Evolutionary conservation across 2,113 vertebrate genomes (phyloP).

Genomic region (Cichladusa arquata): DNA sequence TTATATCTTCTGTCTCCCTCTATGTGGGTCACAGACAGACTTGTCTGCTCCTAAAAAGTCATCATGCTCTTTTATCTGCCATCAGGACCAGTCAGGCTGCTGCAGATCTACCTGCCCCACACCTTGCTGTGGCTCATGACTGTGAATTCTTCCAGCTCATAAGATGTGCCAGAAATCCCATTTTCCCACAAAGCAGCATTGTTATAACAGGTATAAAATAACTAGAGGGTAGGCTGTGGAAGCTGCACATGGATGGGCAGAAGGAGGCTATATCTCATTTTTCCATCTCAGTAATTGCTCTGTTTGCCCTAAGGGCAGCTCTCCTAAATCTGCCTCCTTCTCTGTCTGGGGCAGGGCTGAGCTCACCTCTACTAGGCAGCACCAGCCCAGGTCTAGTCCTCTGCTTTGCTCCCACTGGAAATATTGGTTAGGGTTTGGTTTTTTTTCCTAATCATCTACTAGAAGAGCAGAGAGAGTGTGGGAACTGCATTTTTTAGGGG

Average conservation of each 20-base stretch:
- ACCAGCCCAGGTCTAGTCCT: background rate
- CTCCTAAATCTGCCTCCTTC: background rate
- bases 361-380: background rate
- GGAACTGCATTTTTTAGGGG: background rate
- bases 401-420: background rate
- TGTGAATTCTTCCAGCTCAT: background rate
- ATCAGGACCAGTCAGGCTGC: background rate
- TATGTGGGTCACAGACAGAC: slow-evolving; percentile 29
- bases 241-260: background rate
- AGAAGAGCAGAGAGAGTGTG: background rate
- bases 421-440: rapidly evolving
- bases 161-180: background rate
- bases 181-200: background rate
- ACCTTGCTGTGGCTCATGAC: background rate
- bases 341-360: background rate
- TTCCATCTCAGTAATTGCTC: background rate
- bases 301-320: background rate
- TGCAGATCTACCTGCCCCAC: background rate
- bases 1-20: background rate
- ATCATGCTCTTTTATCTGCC: background rate
- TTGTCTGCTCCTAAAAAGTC: slow-evolving; percentile 13
- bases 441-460: background rate
- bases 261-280: background rate
- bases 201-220: background rate
- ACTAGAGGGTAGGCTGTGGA: background rate